Evolutionary conservation across 2,113 vertebrate genomes (phyloP).

Genomic region (Psilopsiagon aurifrons): DNA sequence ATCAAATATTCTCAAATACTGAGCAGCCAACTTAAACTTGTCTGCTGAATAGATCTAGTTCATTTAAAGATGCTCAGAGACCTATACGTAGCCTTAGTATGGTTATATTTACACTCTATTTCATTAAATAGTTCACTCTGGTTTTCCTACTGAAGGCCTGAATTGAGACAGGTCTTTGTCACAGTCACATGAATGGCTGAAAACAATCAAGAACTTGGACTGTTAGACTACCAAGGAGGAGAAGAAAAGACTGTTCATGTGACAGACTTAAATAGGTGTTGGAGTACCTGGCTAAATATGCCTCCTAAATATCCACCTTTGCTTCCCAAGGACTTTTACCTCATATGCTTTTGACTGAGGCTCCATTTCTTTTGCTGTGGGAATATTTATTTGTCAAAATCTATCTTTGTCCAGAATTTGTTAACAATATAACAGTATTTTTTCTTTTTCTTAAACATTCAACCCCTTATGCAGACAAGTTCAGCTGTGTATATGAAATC

Average conservation of each 20-base stretch:
- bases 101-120: not conserved
- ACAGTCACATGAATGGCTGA: not conserved
- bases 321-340: not conserved
- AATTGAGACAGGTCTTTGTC: not conserved
- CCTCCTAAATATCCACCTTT: not conserved
- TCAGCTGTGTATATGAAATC: conserved; percentile 22
- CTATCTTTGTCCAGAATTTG: not conserved
- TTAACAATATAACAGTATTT: not conserved
- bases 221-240: not conserved
- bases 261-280: not conserved
- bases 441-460: not conserved
- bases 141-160: not conserved
- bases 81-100: not conserved
- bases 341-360: not conserved
- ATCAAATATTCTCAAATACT: not conserved
- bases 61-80: not conserved
- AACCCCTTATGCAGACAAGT: not conserved
- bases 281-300: not conserved
- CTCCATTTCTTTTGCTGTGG: not conserved
- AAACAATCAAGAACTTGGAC: not conserved
- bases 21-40: not conserved
- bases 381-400: not conserved
- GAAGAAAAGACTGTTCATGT: not conserved
- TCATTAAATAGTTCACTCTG: not conserved
- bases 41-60: not conserved